These are phyloP conservation scores for Margaritifera margaritifera DNA, from an alignment of 2,888 invertebrate genomes.

Conservation along the genomic window DNA sequence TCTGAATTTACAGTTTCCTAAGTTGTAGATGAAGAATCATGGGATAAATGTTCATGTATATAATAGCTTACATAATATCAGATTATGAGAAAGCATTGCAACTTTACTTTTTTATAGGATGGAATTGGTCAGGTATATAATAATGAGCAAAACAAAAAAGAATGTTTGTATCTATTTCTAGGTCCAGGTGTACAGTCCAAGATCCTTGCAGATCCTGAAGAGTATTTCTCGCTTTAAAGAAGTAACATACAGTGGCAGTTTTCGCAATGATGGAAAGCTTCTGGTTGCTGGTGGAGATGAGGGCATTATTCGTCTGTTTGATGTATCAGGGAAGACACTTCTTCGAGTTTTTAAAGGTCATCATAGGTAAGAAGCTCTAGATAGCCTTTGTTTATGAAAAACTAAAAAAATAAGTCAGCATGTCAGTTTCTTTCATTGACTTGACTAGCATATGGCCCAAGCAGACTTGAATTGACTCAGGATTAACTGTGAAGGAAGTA, in stretches of 20 bases:
- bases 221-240: constrained; percentile 71
- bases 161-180: constrained; percentile 25
- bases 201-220: constrained; percentile 58
- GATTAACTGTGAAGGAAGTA: too few relatives aligned
- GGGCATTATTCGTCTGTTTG: constrained; percentile 88
- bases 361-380: constrained; percentile 50
- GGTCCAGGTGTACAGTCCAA: constrained; percentile 66
- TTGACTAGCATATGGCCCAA: not conserved
- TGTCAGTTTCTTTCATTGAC: not conserved
- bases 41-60: too few relatives aligned
- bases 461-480: too few relatives aligned
- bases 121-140: too few relatives aligned
- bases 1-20: too few relatives aligned
- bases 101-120: too few relatives aligned
- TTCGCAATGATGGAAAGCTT: constrained; percentile 71
- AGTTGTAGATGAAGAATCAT: too few relatives aligned
- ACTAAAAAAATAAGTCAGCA: not conserved
- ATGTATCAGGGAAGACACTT: constrained; percentile 86
- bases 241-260: constrained; percentile 71
- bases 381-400: not conserved
- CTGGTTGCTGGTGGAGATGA: constrained; percentile 91
- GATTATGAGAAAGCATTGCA: too few relatives aligned
- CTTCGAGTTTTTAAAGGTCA: constrained; percentile 84
- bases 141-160: not conserved
- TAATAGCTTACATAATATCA: too few relatives aligned